phyloP scores from a whole-genome alignment of 2,797 vertebrate species.

The Synaphobranchus kaupii region DNA sequence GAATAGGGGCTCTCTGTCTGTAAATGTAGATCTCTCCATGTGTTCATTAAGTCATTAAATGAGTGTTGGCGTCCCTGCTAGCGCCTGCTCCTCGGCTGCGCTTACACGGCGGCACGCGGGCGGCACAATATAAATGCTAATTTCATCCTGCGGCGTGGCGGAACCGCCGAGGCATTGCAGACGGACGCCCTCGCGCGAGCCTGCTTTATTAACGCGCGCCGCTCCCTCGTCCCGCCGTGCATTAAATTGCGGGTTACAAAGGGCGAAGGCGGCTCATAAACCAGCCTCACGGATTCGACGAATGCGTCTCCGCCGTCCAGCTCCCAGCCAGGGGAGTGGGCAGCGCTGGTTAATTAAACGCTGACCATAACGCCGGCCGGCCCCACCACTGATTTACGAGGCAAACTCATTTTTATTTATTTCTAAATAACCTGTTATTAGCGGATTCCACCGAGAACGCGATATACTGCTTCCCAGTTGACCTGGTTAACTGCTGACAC shows the following conservation, averaged over 20 bases:
- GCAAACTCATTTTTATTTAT: constrained; percentile 42
- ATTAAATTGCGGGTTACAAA: constrained; percentile 36
- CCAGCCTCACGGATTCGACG: constrained; percentile 44
- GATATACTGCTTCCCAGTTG: neutral
- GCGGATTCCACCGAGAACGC: constrained; percentile 13
- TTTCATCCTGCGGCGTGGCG: constrained; percentile 52
- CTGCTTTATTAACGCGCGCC: constrained; percentile 49
- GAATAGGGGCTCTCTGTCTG: neutral
- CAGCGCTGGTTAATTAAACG: constrained; percentile 42
- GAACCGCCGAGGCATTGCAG: constrained; percentile 46
- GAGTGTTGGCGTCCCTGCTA: constrained; percentile 44
- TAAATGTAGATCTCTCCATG: constrained; percentile 53
- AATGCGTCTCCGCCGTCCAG: constrained; percentile 29
- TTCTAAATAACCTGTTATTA: constrained; percentile 48
- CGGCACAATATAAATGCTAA: constrained; percentile 67
- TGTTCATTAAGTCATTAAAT: constrained; percentile 60
- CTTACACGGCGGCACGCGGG: constrained; percentile 36
- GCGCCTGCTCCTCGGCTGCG: constrained; percentile 43
- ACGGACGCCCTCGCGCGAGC: constrained; percentile 43
- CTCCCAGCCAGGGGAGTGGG: constrained; percentile 21
- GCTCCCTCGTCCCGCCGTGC: constrained; percentile 45
- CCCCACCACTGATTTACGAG: constrained; percentile 48
- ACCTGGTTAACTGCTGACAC: constrained; percentile 51
- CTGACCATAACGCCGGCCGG: constrained; percentile 36
- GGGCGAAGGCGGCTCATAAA: constrained; percentile 43